These are phyloP conservation scores for Spodoptera frugiperda DNA, from an alignment of 1,140 invertebrate species.

Conservation along the genomic window DNA sequence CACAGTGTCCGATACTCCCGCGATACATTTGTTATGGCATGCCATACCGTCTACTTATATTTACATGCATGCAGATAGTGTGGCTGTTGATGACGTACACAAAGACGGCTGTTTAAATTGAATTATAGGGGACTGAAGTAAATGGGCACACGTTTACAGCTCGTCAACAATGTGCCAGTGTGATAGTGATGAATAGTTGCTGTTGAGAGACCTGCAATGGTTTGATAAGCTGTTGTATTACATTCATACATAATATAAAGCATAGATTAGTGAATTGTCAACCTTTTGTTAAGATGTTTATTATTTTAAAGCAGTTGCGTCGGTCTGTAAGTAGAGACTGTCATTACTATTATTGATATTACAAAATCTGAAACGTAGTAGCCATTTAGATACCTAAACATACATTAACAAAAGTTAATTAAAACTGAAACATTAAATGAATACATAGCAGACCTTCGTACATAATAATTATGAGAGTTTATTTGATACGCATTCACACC, in stretches of 20 bases:
- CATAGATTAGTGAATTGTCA: background rate
- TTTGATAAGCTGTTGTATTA: slow-evolving; percentile 17
- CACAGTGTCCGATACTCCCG: slow-evolving; percentile 42
- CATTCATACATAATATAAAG: slow-evolving; percentile 7
- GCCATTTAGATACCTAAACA: background rate
- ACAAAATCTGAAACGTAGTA: background rate
- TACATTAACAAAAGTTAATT: no score
- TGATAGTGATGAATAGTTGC: slow-evolving; percentile 18
- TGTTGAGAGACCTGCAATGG: background rate
- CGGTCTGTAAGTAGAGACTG: slow-evolving; percentile 13
- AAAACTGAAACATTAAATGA: no score
- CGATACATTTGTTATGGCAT: slow-evolving; percentile 38
- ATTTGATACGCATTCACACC: background rate
- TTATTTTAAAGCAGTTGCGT: background rate
- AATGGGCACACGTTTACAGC: slow-evolving; percentile 17
- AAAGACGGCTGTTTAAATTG: slow-evolving; percentile 31
- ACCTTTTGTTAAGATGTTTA: background rate
- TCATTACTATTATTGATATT: background rate
- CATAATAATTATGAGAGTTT: no score
- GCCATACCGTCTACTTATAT: slow-evolving; percentile 48
- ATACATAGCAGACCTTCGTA: no score
- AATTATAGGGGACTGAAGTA: slow-evolving; percentile 35
- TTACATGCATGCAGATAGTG: slow-evolving; percentile 30
- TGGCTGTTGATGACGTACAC: slow-evolving; percentile 12
- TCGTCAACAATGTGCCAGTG: slow-evolving; percentile 31